Conservation (phyloP, 2,888 invertebrate genomes). For the Synanthedon formicaeformis region DNA sequence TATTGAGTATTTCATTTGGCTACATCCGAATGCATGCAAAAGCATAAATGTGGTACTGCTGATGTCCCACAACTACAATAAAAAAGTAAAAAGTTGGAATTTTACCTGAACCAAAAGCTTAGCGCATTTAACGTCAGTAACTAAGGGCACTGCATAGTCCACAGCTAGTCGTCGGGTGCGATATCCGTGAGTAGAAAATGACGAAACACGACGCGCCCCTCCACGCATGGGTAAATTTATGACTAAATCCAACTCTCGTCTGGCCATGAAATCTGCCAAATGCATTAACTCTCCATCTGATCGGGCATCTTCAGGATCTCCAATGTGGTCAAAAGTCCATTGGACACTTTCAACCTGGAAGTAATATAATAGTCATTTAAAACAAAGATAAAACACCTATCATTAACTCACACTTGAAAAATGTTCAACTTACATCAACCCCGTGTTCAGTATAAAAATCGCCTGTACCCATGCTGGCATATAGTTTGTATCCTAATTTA, state of each 20-base stretch:
- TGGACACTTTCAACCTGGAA: constrained; percentile 92
- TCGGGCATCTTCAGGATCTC: constrained; percentile 80
- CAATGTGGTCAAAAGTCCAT: constrained; percentile 96
- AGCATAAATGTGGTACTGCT: too few relatives aligned
- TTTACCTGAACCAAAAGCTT: constrained; percentile 92
- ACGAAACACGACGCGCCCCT: constrained; percentile 93
- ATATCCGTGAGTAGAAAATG: constrained; percentile 95
- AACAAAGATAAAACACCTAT: too few relatives aligned
- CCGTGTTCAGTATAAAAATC: constrained; percentile 97
- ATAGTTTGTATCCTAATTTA: constrained; percentile 96
- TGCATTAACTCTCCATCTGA: constrained; percentile 83
- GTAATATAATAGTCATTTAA: not conserved
- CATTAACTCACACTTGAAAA: too few relatives aligned
- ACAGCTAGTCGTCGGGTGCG: constrained; percentile 95
- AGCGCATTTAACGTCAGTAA: constrained; percentile 98
- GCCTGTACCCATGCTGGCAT: constrained; percentile 98
- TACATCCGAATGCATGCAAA: too few relatives aligned
- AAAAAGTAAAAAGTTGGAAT: not conserved
- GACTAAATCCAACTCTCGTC: constrained; percentile 95
- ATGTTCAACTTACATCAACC: constrained; percentile 76
- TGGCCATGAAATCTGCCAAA: constrained; percentile 92
- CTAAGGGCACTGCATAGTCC: constrained; percentile 96
- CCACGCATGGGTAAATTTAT: constrained; percentile 97
- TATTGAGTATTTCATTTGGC: too few relatives aligned
- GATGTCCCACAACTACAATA: too few relatives aligned